Evolutionary conservation across 1,140 invertebrate genomes (phyloP).

Genomic region (Trichoplusia ni): DNA sequence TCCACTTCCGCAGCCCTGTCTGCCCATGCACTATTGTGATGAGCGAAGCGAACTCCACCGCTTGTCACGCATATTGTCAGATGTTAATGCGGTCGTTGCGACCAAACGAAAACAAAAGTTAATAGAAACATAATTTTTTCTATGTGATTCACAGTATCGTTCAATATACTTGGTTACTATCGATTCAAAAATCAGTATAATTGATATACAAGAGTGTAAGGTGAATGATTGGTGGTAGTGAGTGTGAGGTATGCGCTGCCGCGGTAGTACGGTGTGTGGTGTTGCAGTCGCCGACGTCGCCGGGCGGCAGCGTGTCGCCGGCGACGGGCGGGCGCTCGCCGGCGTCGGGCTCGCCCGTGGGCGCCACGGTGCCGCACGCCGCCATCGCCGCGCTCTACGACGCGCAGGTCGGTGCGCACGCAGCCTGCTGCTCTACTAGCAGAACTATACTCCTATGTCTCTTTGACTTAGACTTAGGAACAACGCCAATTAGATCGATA

Average conservation of each 20-base stretch:
- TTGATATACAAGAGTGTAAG: too few relatives aligned
- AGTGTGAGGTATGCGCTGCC: background rate
- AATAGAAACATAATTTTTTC: too few relatives aligned
- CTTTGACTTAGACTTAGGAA: too few relatives aligned
- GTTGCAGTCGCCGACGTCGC: conserved; percentile 63
- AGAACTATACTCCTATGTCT: too few relatives aligned
- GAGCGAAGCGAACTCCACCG: too few relatives aligned
- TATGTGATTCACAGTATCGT: too few relatives aligned
- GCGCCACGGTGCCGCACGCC: conserved; percentile 64
- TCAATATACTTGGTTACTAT: too few relatives aligned
- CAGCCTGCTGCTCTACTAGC: background rate
- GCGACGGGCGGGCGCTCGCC: conserved; percentile 69
- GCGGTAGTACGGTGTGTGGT: background rate
- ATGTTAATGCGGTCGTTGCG: too few relatives aligned
- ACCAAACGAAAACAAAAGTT: too few relatives aligned
- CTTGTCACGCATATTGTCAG: too few relatives aligned
- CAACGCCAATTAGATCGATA: too few relatives aligned
- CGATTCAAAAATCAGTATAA: too few relatives aligned
- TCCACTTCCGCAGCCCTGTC: background rate
- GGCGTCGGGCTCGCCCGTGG: conserved; percentile 67
- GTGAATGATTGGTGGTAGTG: background rate
- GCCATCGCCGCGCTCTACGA: conserved; percentile 57
- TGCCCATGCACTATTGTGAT: background rate
- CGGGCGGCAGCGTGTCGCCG: conserved; percentile 64
- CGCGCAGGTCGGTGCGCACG: conserved; percentile 53